These are phyloP conservation scores for Rhopalosiphum padi DNA, from an alignment of 1,140 invertebrate species.

Conservation along the genomic window DNA sequence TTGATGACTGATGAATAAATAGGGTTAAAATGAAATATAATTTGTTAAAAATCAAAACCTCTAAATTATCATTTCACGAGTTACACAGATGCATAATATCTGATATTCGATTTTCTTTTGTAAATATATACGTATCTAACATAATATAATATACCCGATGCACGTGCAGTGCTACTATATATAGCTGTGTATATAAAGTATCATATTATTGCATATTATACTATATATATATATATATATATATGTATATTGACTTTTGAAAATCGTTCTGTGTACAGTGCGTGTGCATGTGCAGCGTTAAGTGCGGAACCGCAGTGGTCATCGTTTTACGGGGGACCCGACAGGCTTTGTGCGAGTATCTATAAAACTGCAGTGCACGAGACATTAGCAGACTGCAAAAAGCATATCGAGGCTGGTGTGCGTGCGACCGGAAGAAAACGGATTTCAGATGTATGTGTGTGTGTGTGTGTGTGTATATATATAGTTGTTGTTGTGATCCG, in stretches of 20 bases:
- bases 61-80: background rate
- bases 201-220: background rate
- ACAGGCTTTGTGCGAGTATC: background rate
- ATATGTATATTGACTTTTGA: background rate
- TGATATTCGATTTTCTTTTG: background rate
- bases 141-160: too few species aligned
- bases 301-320: slow-evolving; percentile 4
- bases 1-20: background rate
- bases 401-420: background rate
- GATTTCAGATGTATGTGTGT: background rate
- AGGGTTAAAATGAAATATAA: background rate
- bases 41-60: background rate
- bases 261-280: background rate
- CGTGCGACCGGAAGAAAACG: slow-evolving; percentile 47
- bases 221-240: background rate
- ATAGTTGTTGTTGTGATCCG: background rate
- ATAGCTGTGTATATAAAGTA: background rate
- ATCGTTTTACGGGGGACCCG: background rate
- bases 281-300: background rate
- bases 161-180: background rate
- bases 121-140: too few species aligned
- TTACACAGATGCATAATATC: background rate
- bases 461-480: too few species aligned
- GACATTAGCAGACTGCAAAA: background rate
- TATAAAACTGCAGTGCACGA: background rate